Conservation (phyloP, 1,140 invertebrate species). For the Euwallacea similis region DNA sequence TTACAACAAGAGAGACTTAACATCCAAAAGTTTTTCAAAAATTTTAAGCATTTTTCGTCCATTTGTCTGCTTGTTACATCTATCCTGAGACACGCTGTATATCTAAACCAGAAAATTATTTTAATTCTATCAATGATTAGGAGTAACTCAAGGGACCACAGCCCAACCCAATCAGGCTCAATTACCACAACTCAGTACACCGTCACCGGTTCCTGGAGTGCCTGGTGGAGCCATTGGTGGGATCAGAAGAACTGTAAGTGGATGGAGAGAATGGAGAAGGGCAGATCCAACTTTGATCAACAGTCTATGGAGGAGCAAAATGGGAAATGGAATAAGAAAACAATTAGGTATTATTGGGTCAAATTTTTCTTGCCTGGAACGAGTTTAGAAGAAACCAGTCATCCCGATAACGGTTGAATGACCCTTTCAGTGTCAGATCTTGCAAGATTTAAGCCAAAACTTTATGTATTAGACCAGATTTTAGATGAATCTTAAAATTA, state of each 20-base stretch:
- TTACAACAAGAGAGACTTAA: no score
- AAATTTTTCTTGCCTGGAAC: no score
- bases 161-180: constrained; percentile 46
- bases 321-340: constrained; percentile 67
- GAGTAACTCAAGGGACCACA: constrained; percentile 45
- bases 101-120: not conserved
- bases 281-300: constrained; percentile 69
- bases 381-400: no score
- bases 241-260: constrained; percentile 50
- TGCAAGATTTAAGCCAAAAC: no score
- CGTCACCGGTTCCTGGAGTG: constrained; percentile 42
- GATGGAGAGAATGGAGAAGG: constrained; percentile 67
- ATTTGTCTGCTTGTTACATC: no score
- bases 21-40: no score
- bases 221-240: constrained; percentile 50
- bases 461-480: no score
- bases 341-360: constrained; percentile 58
- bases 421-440: no score
- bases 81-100: not conserved
- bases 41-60: no score
- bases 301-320: constrained; percentile 68
- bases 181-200: constrained; percentile 47
- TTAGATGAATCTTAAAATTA: no score
- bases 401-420: no score
- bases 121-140: constrained; percentile 5